A percentile compares a stretch with the other conserved stretches of the same genome.
Evolutionary conservation across 2,888 invertebrate genomes (phyloP).

Genomic region (Pantelozetes paolii): DNA sequence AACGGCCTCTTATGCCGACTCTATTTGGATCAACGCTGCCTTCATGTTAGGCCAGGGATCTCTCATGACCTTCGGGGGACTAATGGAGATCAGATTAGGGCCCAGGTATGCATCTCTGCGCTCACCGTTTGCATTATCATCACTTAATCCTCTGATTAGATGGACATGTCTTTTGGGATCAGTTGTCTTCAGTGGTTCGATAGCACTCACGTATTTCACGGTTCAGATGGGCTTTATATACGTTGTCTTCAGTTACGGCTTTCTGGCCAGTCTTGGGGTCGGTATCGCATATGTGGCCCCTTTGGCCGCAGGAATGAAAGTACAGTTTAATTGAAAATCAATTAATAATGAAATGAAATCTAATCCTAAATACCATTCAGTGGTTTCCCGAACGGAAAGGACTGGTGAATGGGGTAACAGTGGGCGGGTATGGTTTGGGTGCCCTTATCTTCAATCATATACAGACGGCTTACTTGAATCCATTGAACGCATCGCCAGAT

Average conservation of each 20-base stretch:
- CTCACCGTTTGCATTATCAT: background rate
- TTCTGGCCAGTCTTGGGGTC: conserved; percentile 50
- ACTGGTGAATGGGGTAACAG: conserved; percentile 52
- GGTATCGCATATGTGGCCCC: conserved; percentile 52
- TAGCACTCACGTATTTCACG: conserved; percentile 50
- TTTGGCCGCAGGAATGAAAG: conserved; percentile 51
- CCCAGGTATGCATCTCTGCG: conserved; percentile 44
- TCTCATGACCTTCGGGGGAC: conserved; percentile 51
- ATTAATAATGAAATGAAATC: too few relatives aligned
- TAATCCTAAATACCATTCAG: too few relatives aligned
- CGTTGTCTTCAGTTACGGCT: conserved; percentile 49
- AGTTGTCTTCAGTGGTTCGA: conserved; percentile 50
- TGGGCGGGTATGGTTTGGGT: conserved; percentile 54
- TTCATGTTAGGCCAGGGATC: conserved; percentile 50
- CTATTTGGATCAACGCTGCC: conserved; percentile 50
- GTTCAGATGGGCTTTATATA: conserved; percentile 46
- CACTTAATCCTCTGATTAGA: background rate
- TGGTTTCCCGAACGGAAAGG: conserved; percentile 53
- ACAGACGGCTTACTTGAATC: conserved; percentile 54
- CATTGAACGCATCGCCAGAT: conserved; percentile 50
- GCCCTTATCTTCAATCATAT: conserved; percentile 53
- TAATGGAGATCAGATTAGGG: conserved; percentile 50
- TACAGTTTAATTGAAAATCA: background rate
- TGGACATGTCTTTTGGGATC: conserved; percentile 50
- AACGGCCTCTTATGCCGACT: conserved; percentile 44